These are phyloP conservation scores for Pelvicachromis taeniatus DNA, from an alignment of 2,113 vertebrate species.

Conservation along the genomic window DNA sequence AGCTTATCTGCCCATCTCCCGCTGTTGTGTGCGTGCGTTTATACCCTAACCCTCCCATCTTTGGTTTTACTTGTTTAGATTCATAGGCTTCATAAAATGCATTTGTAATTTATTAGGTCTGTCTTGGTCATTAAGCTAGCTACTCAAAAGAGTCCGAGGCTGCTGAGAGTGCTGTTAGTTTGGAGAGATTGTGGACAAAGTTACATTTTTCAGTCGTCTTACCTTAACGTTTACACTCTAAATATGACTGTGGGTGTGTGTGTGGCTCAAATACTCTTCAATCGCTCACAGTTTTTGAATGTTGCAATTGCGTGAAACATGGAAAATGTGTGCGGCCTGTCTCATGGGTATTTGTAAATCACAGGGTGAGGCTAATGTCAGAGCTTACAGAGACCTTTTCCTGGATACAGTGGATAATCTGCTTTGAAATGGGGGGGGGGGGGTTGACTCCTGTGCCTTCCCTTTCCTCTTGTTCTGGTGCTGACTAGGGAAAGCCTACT, in stretches of 20 bases:
- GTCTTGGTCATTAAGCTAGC: neutral
- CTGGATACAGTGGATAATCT: constrained; percentile 22
- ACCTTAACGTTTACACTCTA: neutral
- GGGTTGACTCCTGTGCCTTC: neutral
- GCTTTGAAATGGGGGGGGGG: neutral
- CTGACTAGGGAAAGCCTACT: neutral
- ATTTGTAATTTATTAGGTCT: neutral
- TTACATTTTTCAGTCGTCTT: neutral
- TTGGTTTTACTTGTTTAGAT: neutral
- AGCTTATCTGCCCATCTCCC: neutral
- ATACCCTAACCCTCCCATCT: fast-evolving
- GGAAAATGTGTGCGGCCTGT: neutral
- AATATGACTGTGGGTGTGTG: neutral
- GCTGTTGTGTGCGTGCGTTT: neutral
- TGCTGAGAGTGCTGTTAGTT: neutral
- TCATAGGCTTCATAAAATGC: neutral
- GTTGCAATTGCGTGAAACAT: neutral
- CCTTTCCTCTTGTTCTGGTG: neutral
- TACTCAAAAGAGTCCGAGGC: neutral
- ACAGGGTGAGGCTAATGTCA: constrained; percentile 12
- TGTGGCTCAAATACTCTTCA: neutral
- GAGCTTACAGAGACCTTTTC: neutral
- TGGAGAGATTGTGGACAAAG: neutral
- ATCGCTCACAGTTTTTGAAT: neutral
- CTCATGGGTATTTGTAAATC: constrained; percentile 3